Evolutionary conservation across 2,888 invertebrate genomes (phyloP), one percentile per base, ranked within the genome.

Genomic region (Idaea dimidiata): DNA sequence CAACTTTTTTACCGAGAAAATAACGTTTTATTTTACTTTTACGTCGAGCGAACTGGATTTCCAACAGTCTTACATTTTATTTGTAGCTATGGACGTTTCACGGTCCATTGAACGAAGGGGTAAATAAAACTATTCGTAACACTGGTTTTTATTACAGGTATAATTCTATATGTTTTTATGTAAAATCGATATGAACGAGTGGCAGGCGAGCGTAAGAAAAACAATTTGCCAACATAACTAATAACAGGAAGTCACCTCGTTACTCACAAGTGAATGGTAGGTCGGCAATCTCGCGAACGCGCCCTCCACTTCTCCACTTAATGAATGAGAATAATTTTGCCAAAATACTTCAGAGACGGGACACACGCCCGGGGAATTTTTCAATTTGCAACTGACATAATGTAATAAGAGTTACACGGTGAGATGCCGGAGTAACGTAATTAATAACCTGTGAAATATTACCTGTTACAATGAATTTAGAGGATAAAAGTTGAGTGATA

Each of bases 311-410:
- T 86, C 83, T 86, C 87, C 81, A 88, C 89, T 91, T 91, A 92
- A 92, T 91, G 91, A 92, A 91, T 89, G 91, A 89, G 89, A 89
- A 91, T 91, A 91, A 91, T 91, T 91, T 89, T 88, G 89, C 85
- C 91, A 91, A 91, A 91, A 91, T 90, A 90, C 91, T 91, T 90
- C 83, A 86, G 82, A 84, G 88, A 86, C 88, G 92, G 89, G 90
- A 91, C 91, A 91, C 88, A 91, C 89, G 89, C 90, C 86, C 84
- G 87, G 89, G 90, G 91, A 91, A 92, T 92, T 92, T 92, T 92
- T 91, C 91, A 92, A 92, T 91, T 92, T 91, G 89, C 89, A 88
- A 89, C 91, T 90, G 89, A 91, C 89, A 89, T 91, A 90, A 91
- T 90, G 89, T 91, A 88, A 91, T 92, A 91, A 92, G 91, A 91